Percentiles rank a stretch among this genome's conserved stretches.
These are phyloP conservation scores for Delia radicum DNA, from an alignment of 1,140 invertebrate genomes.

Conservation along the genomic window DNA sequence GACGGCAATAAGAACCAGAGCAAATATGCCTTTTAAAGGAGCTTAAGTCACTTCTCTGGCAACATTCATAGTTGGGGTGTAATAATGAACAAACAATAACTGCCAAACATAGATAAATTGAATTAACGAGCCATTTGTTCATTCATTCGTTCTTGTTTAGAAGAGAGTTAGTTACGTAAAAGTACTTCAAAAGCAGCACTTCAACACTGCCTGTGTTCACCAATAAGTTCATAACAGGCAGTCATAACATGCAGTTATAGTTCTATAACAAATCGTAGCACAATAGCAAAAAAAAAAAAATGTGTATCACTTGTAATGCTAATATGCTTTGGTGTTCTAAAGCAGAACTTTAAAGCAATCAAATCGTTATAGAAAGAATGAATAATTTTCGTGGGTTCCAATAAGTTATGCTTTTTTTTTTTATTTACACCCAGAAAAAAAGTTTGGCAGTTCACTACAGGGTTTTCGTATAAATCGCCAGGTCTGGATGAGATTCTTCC, in stretches of 20 bases:
- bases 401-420: too few relatives aligned
- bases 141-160: neutral
- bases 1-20: constrained; percentile 19
- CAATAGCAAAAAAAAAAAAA: neutral
- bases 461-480: too few relatives aligned
- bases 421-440: too few relatives aligned
- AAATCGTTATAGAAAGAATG: too few relatives aligned
- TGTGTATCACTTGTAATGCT: constrained; percentile 21
- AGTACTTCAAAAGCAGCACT: constrained; percentile 1
- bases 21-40: constrained; percentile 10
- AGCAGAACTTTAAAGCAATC: too few relatives aligned
- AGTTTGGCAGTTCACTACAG: too few relatives aligned
- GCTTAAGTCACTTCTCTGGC: neutral
- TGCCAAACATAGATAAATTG: constrained; percentile 24
- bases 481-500: too few relatives aligned
- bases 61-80: neutral
- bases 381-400: too few relatives aligned
- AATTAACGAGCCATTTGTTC: neutral
- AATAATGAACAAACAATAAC: constrained; percentile 24
- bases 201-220: too few relatives aligned
- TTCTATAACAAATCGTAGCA: constrained; percentile 6
- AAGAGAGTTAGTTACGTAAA: neutral
- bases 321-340: neutral
- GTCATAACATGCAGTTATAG: constrained; percentile 16
- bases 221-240: neutral